Evolutionary conservation across 1,140 invertebrate species (phyloP).

Genomic region (Lerema accius): DNA sequence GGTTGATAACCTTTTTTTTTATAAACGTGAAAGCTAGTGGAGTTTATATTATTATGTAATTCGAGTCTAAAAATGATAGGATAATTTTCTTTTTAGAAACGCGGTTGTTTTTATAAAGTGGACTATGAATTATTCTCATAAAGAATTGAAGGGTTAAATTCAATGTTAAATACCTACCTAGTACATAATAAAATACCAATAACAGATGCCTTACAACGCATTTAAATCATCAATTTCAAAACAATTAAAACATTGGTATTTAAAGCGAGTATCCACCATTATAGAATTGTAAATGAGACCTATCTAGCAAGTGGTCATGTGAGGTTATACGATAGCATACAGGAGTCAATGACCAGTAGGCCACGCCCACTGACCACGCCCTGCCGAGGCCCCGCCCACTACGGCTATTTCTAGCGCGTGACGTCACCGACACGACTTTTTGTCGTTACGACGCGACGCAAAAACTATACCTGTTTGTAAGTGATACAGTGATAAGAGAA

Average conservation of each 20-base stretch:
- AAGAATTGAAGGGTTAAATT: too few species aligned
- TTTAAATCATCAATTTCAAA: constrained; percentile 18
- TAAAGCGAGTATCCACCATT: constrained; percentile 8
- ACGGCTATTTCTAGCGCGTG: constrained; percentile 12
- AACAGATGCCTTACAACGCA: too few species aligned
- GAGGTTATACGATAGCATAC: constrained; percentile 41
- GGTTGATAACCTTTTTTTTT: too few species aligned
- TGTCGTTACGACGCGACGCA: constrained; percentile 10
- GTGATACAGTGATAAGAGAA: constrained; percentile 21
- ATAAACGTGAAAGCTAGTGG: too few species aligned
- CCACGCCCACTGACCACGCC: constrained; percentile 65
- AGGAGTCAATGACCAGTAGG: constrained; percentile 52
- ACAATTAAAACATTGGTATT: constrained; percentile 3
- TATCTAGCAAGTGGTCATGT: constrained; percentile 46
- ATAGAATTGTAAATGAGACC: constrained; percentile 66
- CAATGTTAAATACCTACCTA: too few species aligned
- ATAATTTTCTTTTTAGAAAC: too few species aligned
- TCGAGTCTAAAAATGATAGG: too few species aligned
- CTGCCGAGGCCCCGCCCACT: constrained; percentile 52
- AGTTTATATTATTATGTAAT: too few species aligned
- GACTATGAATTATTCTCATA: too few species aligned
- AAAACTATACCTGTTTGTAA: constrained; percentile 22
- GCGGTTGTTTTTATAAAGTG: too few species aligned
- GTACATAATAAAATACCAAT: too few species aligned
- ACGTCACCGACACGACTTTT: constrained; percentile 18